Conservation (phyloP, 2,888 invertebrate species). For the Unio delphinus region DNA sequence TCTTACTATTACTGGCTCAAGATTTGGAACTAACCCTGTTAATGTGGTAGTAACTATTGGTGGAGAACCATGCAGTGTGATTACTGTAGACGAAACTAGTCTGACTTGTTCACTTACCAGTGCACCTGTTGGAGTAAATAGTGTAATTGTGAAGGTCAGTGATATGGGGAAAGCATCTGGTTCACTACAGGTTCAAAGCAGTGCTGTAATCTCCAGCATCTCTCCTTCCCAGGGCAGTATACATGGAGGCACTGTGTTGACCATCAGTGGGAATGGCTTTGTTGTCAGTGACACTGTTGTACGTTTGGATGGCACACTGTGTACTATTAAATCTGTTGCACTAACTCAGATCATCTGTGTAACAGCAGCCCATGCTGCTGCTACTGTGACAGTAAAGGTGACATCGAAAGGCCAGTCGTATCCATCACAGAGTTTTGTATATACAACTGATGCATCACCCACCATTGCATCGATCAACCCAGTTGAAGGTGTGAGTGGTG, state of each 20-base stretch:
- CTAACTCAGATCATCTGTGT: constrained; percentile 40
- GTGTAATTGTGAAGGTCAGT: constrained; percentile 32
- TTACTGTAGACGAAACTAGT: constrained; percentile 24
- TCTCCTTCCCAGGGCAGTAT: constrained; percentile 40
- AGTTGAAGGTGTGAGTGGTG: constrained; percentile 35
- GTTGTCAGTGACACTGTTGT: constrained; percentile 31
- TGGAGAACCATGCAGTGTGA: constrained; percentile 39
- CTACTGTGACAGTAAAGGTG: constrained; percentile 28
- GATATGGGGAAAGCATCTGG: constrained; percentile 34
- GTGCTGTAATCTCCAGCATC: constrained; percentile 19
- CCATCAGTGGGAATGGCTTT: constrained; percentile 43
- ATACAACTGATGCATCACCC: constrained; percentile 37
- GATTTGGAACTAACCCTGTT: constrained; percentile 21
- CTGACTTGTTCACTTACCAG: constrained; percentile 44
- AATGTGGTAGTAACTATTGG: constrained; percentile 47
- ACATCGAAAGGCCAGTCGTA: constrained; percentile 42
- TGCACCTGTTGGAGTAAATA: constrained; percentile 42
- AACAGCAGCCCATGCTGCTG: constrained; percentile 14
- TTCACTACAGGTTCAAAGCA: constrained; percentile 18
- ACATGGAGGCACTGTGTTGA: constrained; percentile 22
- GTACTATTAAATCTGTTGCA: constrained; percentile 30
- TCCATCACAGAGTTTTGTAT: constrained; percentile 33
- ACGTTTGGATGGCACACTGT: constrained; percentile 35
- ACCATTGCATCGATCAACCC: constrained; percentile 36
- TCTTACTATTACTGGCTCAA: constrained; percentile 40